These are phyloP conservation scores for Macropus fuliginosus DNA, from an alignment of 2,797 vertebrate species.

Conservation along the genomic window DNA sequence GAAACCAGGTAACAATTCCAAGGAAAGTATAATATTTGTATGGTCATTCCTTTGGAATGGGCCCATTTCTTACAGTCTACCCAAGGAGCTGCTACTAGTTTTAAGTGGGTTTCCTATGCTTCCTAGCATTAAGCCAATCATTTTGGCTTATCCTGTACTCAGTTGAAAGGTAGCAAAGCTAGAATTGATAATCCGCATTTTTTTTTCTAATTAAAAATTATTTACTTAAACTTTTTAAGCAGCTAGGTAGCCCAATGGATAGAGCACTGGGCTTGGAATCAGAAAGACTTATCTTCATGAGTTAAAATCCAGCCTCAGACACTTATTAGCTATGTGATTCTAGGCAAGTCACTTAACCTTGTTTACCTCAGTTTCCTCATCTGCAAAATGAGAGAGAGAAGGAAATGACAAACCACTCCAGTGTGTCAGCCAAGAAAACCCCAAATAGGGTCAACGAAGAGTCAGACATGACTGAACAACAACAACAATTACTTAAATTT, in stretches of 20 bases:
- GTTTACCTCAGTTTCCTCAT: neutral
- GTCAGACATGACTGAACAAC: neutral
- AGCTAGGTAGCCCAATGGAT: neutral
- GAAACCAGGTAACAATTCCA: neutral
- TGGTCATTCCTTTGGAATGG: neutral
- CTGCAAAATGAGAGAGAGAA: neutral
- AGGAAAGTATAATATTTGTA: neutral
- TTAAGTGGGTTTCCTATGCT: neutral
- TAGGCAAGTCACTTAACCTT: slow-evolving; percentile 47
- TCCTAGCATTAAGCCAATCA: neutral
- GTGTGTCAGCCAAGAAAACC: neutral
- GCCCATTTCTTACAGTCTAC: neutral
- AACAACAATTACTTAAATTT: neutral
- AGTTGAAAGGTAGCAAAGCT: neutral
- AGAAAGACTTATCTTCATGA: neutral
- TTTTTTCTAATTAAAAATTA: neutral
- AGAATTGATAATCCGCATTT: neutral
- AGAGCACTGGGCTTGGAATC: neutral
- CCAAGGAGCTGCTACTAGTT: neutral
- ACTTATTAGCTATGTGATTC: neutral
- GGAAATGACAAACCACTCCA: neutral
- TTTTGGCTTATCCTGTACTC: neutral
- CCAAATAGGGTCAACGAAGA: neutral
- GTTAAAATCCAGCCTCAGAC: neutral
- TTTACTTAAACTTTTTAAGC: neutral